Evolutionary conservation across 64 coral and sea anemone species (phyloP).

Genomic region (Stichodactyla helianthus): DNA sequence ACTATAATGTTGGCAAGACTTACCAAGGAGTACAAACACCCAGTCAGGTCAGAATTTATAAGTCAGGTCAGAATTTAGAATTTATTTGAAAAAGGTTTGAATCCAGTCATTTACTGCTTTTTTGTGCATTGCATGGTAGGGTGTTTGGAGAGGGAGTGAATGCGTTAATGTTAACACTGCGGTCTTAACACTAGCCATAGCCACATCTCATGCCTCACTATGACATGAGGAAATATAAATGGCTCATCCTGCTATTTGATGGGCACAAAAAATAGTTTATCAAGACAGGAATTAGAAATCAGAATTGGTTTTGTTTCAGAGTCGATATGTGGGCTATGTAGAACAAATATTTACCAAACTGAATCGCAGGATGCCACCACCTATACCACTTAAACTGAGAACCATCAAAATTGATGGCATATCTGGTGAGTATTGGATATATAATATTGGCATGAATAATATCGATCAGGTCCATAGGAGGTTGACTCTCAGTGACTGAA

Average conservation of each 20-base stretch:
- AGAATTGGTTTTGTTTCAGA: constrained; percentile 32
- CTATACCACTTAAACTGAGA: constrained; percentile 68
- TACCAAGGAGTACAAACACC: constrained; percentile 96
- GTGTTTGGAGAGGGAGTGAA: too few relatives aligned
- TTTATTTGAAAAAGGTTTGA: background rate
- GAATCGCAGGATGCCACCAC: constrained; percentile 78
- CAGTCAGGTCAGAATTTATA: constrained; percentile 65
- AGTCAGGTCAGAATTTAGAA: constrained; percentile 68
- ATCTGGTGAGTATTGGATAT: constrained; percentile 41
- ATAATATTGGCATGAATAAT: too few relatives aligned
- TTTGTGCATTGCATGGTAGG: too few relatives aligned
- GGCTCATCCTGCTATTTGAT: too few relatives aligned
- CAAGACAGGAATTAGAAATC: background rate
- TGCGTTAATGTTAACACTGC: too few relatives aligned
- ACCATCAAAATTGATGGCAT: constrained; percentile 96
- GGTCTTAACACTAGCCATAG: too few relatives aligned
- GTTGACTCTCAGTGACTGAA: too few relatives aligned
- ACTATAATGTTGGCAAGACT: constrained; percentile 78
- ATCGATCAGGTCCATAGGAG: too few relatives aligned
- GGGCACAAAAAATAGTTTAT: too few relatives aligned
- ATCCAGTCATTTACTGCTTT: background rate
- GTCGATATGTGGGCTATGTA: constrained; percentile 96
- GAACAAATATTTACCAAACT: constrained; percentile 82
- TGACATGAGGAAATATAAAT: too few relatives aligned
- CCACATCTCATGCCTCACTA: too few relatives aligned